Base-by-base conservation (phyloP, 1,140 invertebrate species). In the Araneus ventricosus region DNA sequence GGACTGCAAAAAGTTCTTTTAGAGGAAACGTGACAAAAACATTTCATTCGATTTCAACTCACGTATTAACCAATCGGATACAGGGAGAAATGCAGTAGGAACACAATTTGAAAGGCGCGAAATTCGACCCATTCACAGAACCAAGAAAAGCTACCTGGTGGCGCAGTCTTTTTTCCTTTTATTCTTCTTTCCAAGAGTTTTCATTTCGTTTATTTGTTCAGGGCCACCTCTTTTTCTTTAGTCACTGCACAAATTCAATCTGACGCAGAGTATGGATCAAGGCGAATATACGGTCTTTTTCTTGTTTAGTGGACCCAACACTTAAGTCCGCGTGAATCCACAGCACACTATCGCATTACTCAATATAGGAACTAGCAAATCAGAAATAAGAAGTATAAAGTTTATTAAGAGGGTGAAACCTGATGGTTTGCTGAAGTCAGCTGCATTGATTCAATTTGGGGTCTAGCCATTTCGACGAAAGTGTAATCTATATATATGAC, bases 11-110 rank as follows among this genome's bases (percentile, higher is more conserved):
- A 75, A 41, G 14, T 17, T 22, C 17, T 75, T 75, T 75, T 22
- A 75, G 30, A 30, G 22, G 34, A 34, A 75, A 75, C 70, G 70
- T 75, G 70, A 75, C 70, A 75, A 75, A 75, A 75, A 75, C 17
- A 3, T 14, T 75, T 34, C 34, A 37, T 75, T 75, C 14, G 34
- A 37, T 34, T 30, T 75, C 70, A 1, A 4, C 70, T 75, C 70
- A 75, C 70, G 70, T 75, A 34, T 75, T 20, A 20, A 5, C 70
- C 70, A 75, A 75, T 34, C 5, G 70, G 34, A 37, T 22, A 8
- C 22, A 63, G 59, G 2, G 24, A 63, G 59, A 63, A 52, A n/a
- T 63, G 20, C 24, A 34, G 70, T 3, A 20, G 6, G 70, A 75
- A 34, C 17, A 17, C 70, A 75, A 75, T 75, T 30, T 30, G 70